Evolutionary conservation across 2,113 vertebrate genomes (phyloP), one percentile per base, ranked within the genome.

Genomic region (Hyperoodon ampullatus): DNA sequence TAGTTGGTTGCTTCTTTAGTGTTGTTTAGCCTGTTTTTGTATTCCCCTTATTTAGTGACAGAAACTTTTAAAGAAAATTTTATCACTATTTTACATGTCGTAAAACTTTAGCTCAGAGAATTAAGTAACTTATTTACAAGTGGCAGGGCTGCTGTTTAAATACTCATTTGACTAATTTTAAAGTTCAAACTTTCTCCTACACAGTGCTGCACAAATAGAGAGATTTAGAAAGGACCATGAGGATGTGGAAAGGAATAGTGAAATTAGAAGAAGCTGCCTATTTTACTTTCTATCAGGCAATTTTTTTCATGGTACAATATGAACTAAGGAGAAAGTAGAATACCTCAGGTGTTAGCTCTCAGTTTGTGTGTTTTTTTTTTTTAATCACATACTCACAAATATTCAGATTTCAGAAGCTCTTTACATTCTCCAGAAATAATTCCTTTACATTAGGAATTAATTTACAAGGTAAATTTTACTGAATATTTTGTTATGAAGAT

Each of bases 71-170:
- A 90, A 72, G 24, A 53, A 75, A 78, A 3, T 94, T 74, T 90
- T 71, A 26, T 61, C 53, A 72, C 14, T 78, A 14, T 81, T 96
- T 94, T 66, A 47, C 6, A 71, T 19, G 39, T 85, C 33, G 50
- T 82, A 86, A 74, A 74, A 74, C 47, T 33, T 35, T 93, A 70
- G 10, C 53, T 94, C 58, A 90, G 58, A 84, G 75, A 93, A 94
- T 50, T 77, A 75, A 92, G 47, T 58, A 84, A 42, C 6, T 74
- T 85, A 47, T 8, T 75, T 92, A 9, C 1, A n/a, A 74, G 42
- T 77, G 26, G 50, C 28, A 72, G 47, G 83, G 18, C 7, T 92
- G n/a, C 33, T 53, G 77, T 90, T 94, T 88, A 92, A 83, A 63
- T 80, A 65, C 42, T 85, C 19, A 55, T 26, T 47, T 60, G 58